Conservation (phyloP, 2,797 vertebrate genomes). For the Chaunax sp. region DNA sequence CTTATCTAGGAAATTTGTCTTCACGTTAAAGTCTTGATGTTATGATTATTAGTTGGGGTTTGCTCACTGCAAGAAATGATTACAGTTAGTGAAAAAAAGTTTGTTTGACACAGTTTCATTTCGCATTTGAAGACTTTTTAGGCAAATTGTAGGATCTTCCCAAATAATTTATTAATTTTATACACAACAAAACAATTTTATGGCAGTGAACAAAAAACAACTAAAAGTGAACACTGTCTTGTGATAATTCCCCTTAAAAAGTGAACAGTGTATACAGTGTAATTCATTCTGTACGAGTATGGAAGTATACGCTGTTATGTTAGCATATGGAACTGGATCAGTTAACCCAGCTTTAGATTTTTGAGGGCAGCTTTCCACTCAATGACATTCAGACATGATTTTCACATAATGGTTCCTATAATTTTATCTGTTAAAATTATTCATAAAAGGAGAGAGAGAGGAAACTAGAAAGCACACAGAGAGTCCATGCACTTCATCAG, state of each 20-base stretch:
- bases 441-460: too few species aligned
- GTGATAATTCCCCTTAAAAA: constrained; percentile 5
- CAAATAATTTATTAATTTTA: too few species aligned
- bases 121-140: constrained; percentile 1
- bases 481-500: too few species aligned
- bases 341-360: too few species aligned
- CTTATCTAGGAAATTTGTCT: background rate
- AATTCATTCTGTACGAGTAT: background rate
- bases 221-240: background rate
- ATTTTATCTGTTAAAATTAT: too few species aligned
- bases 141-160: background rate
- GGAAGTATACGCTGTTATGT: too few species aligned
- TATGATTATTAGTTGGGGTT: constrained; percentile 25
- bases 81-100: background rate
- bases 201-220: too few species aligned
- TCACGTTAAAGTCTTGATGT: background rate
- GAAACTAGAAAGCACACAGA: too few species aligned
- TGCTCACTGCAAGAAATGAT: constrained; percentile 19
- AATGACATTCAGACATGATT: background rate
- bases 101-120: background rate
- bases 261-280: background rate
- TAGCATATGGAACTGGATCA: background rate
- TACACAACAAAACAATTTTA: background rate
- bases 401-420: too few species aligned
- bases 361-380: background rate